These are phyloP conservation scores for Athripsodes cinereus DNA, from an alignment of 2,888 invertebrate genomes.

Conservation along the genomic window DNA sequence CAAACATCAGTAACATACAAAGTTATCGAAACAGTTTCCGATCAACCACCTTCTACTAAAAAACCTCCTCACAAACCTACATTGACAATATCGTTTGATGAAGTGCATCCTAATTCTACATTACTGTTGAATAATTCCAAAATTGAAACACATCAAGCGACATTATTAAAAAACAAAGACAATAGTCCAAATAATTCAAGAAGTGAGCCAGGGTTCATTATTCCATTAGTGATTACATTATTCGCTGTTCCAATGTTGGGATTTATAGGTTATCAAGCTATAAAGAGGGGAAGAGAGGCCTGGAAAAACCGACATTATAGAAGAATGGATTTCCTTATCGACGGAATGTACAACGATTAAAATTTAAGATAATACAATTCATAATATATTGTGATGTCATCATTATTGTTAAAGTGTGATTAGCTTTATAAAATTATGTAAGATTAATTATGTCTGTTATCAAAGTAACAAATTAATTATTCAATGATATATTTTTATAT, in stretches of 20 bases:
- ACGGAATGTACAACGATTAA: slow-evolving; percentile 84
- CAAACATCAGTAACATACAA: background rate
- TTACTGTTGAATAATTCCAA: too few relatives aligned
- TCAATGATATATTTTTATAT: too few relatives aligned
- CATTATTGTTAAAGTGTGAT: too few relatives aligned
- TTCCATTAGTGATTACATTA: slow-evolving; percentile 69
- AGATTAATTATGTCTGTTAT: too few relatives aligned
- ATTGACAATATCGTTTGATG: slow-evolving; percentile 16
- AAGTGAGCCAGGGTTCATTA: slow-evolving; percentile 56
- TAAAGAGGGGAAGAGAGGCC: slow-evolving; percentile 69
- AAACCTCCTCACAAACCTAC: background rate
- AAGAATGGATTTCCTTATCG: slow-evolving; percentile 82
- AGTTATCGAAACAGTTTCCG: background rate
- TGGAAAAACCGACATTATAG: slow-evolving; percentile 83
- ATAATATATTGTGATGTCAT: too few relatives aligned
- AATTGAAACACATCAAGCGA: background rate
- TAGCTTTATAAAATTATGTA: too few relatives aligned
- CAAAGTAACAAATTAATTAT: too few relatives aligned
- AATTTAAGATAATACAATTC: too few relatives aligned
- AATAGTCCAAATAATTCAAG: slow-evolving; percentile 1
- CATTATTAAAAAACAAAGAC: background rate
- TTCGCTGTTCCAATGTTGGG: slow-evolving; percentile 70
- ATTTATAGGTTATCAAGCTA: slow-evolving; percentile 58
- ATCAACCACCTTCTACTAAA: background rate
- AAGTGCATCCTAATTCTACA: slow-evolving; percentile 31